phyloP scores from a whole-genome alignment of 2,888 invertebrate genomes.

The Ectemnius cavifrons region DNA sequence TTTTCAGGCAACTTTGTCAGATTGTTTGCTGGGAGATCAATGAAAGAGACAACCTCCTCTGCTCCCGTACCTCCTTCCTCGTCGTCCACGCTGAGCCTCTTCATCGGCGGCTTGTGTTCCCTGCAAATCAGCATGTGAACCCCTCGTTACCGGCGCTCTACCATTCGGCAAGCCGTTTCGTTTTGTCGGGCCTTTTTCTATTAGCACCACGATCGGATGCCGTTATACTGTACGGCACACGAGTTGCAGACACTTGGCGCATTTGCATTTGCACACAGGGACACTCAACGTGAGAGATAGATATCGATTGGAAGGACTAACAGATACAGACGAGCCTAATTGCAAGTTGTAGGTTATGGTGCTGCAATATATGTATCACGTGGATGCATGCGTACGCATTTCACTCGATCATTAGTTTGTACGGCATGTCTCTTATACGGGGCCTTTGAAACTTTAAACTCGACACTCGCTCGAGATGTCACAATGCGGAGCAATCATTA shows the following conservation, averaged over 20 bases:
- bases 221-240: too few species aligned
- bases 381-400: constrained; percentile 7
- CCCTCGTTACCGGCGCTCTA: neutral
- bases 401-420: constrained; percentile 1
- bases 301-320: neutral
- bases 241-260: neutral
- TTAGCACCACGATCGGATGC: neutral
- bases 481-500: too few species aligned
- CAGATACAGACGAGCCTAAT: neutral
- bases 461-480: constrained; percentile 2
- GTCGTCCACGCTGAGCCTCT: constrained; percentile 84
- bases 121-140: constrained; percentile 78
- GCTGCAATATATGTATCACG: neutral
- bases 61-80: constrained; percentile 81
- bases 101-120: constrained; percentile 90
- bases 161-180: neutral
- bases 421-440: neutral
- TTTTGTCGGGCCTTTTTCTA: neutral
- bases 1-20: constrained; percentile 90
- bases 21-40: constrained; percentile 88
- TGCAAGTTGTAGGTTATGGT: neutral
- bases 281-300: neutral
- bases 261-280: neutral
- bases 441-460: neutral
- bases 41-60: constrained; percentile 89